Evolutionary conservation across 2,888 invertebrate genomes (phyloP).

Genomic region (Thera britannica): DNA sequence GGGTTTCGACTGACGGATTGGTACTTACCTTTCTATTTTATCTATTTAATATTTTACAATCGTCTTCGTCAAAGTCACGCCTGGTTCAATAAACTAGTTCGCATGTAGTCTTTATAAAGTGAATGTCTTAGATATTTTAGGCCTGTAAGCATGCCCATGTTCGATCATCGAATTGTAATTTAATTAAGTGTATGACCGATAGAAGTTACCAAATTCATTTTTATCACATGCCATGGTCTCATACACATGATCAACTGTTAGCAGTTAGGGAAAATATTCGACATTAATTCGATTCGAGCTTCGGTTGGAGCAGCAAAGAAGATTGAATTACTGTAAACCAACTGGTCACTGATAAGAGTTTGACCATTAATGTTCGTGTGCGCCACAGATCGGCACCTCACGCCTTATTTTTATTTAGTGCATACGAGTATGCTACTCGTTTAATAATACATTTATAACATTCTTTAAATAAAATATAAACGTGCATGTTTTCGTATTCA

Average conservation of each 20-base stretch:
- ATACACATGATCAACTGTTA: neutral
- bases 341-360: slow-evolving; percentile 14
- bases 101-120: slow-evolving; percentile 13
- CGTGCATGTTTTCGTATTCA: slow-evolving; percentile 2
- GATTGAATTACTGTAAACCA: slow-evolving; percentile 4
- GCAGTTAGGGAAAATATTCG: slow-evolving; percentile 10
- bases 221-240: neutral
- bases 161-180: neutral
- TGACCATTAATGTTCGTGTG: slow-evolving; percentile 18
- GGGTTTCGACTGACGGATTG: too few relatives aligned
- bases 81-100: neutral
- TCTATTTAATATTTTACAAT: too few relatives aligned
- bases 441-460: neutral
- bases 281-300: slow-evolving; percentile 1
- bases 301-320: slow-evolving; percentile 4
- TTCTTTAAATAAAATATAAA: neutral
- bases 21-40: too few relatives aligned
- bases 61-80: too few relatives aligned
- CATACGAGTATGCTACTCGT: neutral
- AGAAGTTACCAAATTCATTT: neutral
- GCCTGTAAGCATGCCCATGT: slow-evolving; percentile 18
- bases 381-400: slow-evolving; percentile 5
- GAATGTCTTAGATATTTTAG: slow-evolving; percentile 5
- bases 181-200: neutral
- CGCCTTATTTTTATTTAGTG: slow-evolving; percentile 13